Conservation (phyloP, 2,113 vertebrate species). For the Nesoenas mayeri region DNA sequence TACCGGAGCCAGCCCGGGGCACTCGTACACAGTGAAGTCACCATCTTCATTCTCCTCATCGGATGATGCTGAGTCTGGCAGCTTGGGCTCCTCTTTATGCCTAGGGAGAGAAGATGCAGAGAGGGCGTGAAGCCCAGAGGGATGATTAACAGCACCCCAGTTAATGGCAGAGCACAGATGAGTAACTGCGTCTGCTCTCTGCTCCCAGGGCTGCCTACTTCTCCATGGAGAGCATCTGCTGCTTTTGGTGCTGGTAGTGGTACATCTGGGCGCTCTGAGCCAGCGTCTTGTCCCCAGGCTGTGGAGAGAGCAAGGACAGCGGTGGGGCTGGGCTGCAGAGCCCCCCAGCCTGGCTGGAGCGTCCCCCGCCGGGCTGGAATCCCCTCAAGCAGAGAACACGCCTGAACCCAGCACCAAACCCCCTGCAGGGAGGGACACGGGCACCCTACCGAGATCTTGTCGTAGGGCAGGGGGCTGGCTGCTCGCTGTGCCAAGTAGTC, state of each 20-base stretch:
- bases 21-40: slow-evolving; percentile 96
- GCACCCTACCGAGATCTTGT: slow-evolving; percentile 80
- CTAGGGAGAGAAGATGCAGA: slow-evolving; percentile 52
- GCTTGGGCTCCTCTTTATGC: slow-evolving; percentile 86
- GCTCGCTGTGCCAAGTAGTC: slow-evolving; percentile 79
- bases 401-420: fast-evolving
- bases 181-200: background rate
- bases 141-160: background rate
- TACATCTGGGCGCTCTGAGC: slow-evolving; percentile 94
- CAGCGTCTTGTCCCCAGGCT: slow-evolving; percentile 90
- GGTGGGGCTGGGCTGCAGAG: fast-evolving
- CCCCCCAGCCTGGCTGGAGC: background rate
- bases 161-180: background rate
- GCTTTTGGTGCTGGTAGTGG: slow-evolving; percentile 96
- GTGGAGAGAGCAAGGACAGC: background rate
- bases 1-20: slow-evolving; percentile 94
- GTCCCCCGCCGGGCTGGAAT: fast-evolving
- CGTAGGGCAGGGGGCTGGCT: slow-evolving; percentile 70
- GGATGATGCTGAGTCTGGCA: slow-evolving; percentile 81
- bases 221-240: slow-evolving; percentile 93
- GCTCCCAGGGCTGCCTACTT: slow-evolving; percentile 74
- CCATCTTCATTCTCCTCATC: slow-evolving; percentile 95
- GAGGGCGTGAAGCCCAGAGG: background rate
- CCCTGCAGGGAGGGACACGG: fast-evolving
- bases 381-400: background rate